phyloP scores from a whole-genome alignment of 2,797 vertebrate genomes.

The Argentina silus region DNA sequence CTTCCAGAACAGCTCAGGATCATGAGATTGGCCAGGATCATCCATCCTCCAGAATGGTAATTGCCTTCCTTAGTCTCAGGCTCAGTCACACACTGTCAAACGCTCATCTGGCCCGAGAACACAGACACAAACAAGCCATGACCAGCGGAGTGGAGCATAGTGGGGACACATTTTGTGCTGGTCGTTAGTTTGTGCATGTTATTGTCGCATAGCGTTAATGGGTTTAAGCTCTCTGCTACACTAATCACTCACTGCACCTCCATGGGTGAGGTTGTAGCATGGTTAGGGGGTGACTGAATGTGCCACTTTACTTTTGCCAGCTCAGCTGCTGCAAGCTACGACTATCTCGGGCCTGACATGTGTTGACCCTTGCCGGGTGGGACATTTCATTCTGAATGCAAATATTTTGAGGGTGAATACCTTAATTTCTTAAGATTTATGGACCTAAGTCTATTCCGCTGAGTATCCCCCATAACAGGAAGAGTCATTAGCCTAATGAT shows the following conservation, averaged over 20 bases:
- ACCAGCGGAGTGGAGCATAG: constrained; percentile 4
- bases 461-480: constrained; percentile 39
- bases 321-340: no score
- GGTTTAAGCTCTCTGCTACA: not conserved
- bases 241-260: no score
- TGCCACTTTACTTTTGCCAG: no score
- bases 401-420: no score
- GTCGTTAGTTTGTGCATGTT: not conserved
- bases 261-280: no score
- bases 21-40: constrained; percentile 33
- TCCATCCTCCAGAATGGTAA: constrained; percentile 40
- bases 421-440: no score
- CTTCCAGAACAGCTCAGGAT: constrained; percentile 29
- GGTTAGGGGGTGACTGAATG: no score
- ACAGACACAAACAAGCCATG: constrained; percentile 5
- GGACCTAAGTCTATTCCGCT: constrained; percentile 25
- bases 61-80: constrained; percentile 39
- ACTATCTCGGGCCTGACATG: no score
- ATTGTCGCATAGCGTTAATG: not conserved
- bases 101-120: constrained; percentile 34
- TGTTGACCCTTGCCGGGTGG: no score
- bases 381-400: no score
- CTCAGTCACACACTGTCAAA: constrained; percentile 35
- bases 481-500: constrained; percentile 36
- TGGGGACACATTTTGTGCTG: not conserved